These are phyloP conservation scores for Xestia c-nigrum DNA, from an alignment of 2,888 invertebrate genomes.

Conservation along the genomic window DNA sequence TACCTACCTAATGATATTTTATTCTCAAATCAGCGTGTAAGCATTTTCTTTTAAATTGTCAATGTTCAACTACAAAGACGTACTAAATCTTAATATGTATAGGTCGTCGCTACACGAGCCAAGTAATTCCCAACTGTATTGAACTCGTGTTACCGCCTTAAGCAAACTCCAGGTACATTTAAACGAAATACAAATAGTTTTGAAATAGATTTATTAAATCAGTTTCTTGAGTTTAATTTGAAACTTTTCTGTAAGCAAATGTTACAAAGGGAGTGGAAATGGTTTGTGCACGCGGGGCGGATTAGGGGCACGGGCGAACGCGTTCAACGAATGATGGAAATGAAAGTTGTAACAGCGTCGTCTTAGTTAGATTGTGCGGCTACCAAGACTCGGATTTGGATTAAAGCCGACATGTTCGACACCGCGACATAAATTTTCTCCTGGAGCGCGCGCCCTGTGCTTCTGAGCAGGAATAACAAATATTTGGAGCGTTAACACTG, in stretches of 20 bases:
- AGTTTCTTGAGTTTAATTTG: constrained; percentile 73
- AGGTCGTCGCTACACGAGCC: constrained; percentile 7
- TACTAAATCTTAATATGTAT: constrained; percentile 38
- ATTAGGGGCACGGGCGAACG: constrained; percentile 75
- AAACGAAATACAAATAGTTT: constrained; percentile 67
- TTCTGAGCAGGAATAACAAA: constrained; percentile 56
- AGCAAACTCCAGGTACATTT: constrained; percentile 44
- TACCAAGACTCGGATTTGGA: constrained; percentile 80
- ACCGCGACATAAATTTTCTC: constrained; percentile 84
- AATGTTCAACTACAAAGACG: constrained; percentile 6
- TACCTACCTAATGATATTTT: constrained; percentile 40
- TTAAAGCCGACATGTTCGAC: constrained; percentile 84
- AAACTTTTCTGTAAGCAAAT: constrained; percentile 77
- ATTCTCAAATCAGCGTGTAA: constrained; percentile 28
- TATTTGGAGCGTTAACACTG: constrained; percentile 40
- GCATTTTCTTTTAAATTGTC: constrained; percentile 18
- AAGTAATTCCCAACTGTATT: constrained; percentile 45
- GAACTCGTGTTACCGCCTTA: constrained; percentile 18
- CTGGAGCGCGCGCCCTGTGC: constrained; percentile 75
- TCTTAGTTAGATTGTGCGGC: constrained; percentile 85
- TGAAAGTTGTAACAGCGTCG: constrained; percentile 82
- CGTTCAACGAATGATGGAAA: constrained; percentile 81
- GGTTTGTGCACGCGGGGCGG: constrained; percentile 76
- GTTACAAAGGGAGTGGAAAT: constrained; percentile 76
- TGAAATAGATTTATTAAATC: constrained; percentile 71